Evolutionary conservation across 2,113 vertebrate genomes (phyloP).

Genomic region (Sander lucioperca): DNA sequence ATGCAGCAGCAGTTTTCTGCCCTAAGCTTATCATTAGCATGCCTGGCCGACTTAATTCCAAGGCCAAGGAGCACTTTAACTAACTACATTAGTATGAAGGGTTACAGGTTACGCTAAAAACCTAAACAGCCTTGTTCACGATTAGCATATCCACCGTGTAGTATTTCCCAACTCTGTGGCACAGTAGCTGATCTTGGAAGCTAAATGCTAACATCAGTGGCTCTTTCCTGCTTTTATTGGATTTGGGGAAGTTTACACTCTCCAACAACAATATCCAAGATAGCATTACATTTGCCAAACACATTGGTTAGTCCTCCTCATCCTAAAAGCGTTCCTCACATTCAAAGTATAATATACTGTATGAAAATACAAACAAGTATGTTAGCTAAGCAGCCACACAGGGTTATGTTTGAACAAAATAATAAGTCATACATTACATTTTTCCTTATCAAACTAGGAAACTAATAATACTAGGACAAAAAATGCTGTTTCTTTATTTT

Average conservation of each 20-base stretch:
- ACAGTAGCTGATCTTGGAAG: background rate
- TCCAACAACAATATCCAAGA: background rate
- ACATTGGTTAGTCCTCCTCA: background rate
- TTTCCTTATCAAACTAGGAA: too few relatives aligned
- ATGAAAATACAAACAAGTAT: background rate
- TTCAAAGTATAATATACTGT: background rate
- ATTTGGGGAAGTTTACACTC: background rate
- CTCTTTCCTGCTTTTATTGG: background rate
- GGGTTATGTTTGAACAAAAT: too few relatives aligned
- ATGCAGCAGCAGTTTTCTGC: too few relatives aligned
- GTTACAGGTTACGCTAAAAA: background rate
- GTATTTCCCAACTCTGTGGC: too few relatives aligned
- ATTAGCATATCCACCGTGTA: background rate
- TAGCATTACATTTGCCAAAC: background rate
- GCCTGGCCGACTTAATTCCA: too few relatives aligned
- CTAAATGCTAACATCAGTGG: background rate
- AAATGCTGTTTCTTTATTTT: too few relatives aligned
- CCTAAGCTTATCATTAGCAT: too few relatives aligned
- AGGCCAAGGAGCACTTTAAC: too few relatives aligned
- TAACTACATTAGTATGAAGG: too few relatives aligned
- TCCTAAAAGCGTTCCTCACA: background rate
- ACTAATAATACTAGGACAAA: too few relatives aligned
- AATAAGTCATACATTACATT: too few relatives aligned
- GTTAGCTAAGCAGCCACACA: too few relatives aligned
- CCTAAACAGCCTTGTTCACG: background rate